phyloP scores from a whole-genome alignment of 1,140 invertebrate species.

The Drosophila grimshawi region DNA sequence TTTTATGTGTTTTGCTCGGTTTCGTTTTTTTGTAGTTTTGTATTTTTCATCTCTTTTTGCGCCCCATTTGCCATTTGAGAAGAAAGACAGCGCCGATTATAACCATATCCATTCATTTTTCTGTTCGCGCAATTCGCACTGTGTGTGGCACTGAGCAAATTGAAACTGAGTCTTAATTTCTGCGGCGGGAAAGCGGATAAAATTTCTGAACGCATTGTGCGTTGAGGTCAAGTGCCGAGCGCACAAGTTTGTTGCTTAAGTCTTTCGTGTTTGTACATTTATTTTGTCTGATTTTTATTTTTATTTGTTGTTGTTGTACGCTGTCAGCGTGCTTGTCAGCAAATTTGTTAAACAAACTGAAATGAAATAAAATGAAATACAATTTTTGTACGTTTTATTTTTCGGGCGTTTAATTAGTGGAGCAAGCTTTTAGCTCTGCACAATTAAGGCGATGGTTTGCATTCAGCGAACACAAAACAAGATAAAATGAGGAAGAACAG shows the following conservation, averaged over 20 bases:
- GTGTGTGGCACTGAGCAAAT: slow-evolving; percentile 71
- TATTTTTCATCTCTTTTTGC: slow-evolving; percentile 19
- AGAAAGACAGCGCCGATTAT: slow-evolving; percentile 49
- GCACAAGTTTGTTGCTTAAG: slow-evolving; percentile 74
- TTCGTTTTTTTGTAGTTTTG: slow-evolving; percentile 8
- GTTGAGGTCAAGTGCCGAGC: slow-evolving; percentile 71
- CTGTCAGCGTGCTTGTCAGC: slow-evolving; percentile 76
- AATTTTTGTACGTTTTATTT: slow-evolving; percentile 26
- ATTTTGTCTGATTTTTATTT: not conserved
- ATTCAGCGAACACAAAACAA: slow-evolving; percentile 44
- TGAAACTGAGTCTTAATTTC: slow-evolving; percentile 67
- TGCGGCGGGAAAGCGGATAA: slow-evolving; percentile 71
- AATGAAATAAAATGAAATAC: slow-evolving; percentile 67
- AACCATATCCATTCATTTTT: slow-evolving; percentile 38
- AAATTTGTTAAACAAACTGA: slow-evolving; percentile 80
- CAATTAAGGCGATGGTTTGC: slow-evolving; percentile 70
- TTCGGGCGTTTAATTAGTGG: slow-evolving; percentile 49
- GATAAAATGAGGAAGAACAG: slow-evolving; percentile 14
- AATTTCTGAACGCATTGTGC: slow-evolving; percentile 55
- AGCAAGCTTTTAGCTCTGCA: slow-evolving; percentile 56
- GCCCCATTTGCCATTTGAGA: slow-evolving; percentile 45
- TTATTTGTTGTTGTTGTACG: slow-evolving; percentile 40
- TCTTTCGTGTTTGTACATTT: slow-evolving; percentile 60
- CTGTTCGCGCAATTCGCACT: not conserved
- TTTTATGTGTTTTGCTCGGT: slow-evolving; percentile 9